Percentiles rank a stretch among this genome's conserved stretches.
phyloP scores from a whole-genome alignment of 1,140 invertebrate genomes.

The Lasioglossum baleicum region DNA sequence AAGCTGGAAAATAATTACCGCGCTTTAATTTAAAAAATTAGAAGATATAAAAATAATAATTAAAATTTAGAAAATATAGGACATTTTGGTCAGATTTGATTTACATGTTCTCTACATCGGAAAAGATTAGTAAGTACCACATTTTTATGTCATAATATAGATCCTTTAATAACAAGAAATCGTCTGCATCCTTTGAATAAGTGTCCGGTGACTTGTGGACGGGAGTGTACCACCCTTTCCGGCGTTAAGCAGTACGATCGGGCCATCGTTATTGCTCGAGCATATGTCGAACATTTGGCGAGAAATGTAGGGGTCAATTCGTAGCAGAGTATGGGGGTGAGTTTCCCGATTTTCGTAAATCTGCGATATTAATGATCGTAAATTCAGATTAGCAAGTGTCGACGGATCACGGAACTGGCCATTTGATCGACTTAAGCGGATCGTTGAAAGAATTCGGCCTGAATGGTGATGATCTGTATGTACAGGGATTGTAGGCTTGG shows the following conservation, averaged over 20 bases:
- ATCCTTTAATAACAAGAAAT: too few relatives aligned
- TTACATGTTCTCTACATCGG: too few relatives aligned
- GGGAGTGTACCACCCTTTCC: neutral
- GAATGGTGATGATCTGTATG: neutral
- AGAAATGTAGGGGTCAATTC: neutral
- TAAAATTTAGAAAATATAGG: too few relatives aligned
- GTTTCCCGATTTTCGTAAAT: constrained; percentile 54
- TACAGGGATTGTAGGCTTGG: neutral
- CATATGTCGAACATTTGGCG: constrained; percentile 59
- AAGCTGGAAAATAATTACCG: too few relatives aligned
- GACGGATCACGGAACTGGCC: neutral
- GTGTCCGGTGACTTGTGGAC: too few relatives aligned
- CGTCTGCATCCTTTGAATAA: too few relatives aligned
- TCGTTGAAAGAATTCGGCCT: constrained; percentile 14
- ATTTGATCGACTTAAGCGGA: constrained; percentile 14
- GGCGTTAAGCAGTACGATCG: constrained; percentile 7
- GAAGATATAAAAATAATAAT: too few relatives aligned
- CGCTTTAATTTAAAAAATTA: too few relatives aligned
- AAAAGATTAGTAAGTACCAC: too few relatives aligned
- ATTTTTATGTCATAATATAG: too few relatives aligned
- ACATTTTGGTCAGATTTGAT: too few relatives aligned
- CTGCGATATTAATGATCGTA: constrained; percentile 32
- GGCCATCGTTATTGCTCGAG: constrained; percentile 46
- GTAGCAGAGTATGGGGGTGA: neutral
- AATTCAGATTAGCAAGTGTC: constrained; percentile 29